phyloP scores from a whole-genome alignment of 1,140 invertebrate genomes.

The Drosophila gunungcola region DNA sequence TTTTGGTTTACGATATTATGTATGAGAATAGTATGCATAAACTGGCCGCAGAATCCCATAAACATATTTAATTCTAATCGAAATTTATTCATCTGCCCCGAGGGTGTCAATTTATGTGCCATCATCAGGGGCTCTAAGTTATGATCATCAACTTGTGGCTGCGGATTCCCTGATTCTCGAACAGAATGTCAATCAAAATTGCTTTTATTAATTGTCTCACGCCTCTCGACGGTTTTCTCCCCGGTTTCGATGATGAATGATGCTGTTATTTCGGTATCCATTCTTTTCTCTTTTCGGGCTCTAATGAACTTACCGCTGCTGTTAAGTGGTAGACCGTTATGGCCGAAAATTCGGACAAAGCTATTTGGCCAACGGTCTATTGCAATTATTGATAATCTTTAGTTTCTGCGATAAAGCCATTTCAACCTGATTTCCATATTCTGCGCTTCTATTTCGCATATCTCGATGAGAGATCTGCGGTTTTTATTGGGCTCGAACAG shows the following conservation, averaged over 20 bases:
- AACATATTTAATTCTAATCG: slow-evolving; percentile 41
- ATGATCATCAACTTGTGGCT: slow-evolving; percentile 30
- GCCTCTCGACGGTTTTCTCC: slow-evolving; percentile 26
- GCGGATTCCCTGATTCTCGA: slow-evolving; percentile 29
- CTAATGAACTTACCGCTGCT: slow-evolving; percentile 39
- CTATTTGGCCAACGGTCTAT: slow-evolving; percentile 30
- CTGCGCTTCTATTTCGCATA: slow-evolving; percentile 9
- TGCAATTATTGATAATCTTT: slow-evolving; percentile 52
- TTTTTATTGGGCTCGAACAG: slow-evolving; percentile 20
- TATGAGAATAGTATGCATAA: slow-evolving; percentile 37
- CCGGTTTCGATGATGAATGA: slow-evolving; percentile 25
- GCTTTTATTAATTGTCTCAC: slow-evolving; percentile 67
- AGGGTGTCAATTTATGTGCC: slow-evolving; percentile 78
- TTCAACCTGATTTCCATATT: slow-evolving; percentile 31
- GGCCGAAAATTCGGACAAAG: slow-evolving; percentile 30
- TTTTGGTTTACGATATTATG: slow-evolving; percentile 60
- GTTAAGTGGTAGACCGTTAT: slow-evolving; percentile 36
- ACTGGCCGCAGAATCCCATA: slow-evolving; percentile 26
- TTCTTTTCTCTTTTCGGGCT: slow-evolving; percentile 1
- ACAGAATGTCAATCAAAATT: slow-evolving; percentile 71
- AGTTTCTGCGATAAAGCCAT: slow-evolving; percentile 31
- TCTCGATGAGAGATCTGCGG: slow-evolving; percentile 23
- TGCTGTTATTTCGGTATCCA: slow-evolving; percentile 27
- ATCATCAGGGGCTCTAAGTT: slow-evolving; percentile 52
- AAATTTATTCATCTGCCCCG: slow-evolving; percentile 71